A percentile compares a stretch with the other conserved stretches of the same genome.
These are phyloP conservation scores for Zhengitettix transpicula DNA, from an alignment of 2,888 invertebrate species.

Conservation along the genomic window DNA sequence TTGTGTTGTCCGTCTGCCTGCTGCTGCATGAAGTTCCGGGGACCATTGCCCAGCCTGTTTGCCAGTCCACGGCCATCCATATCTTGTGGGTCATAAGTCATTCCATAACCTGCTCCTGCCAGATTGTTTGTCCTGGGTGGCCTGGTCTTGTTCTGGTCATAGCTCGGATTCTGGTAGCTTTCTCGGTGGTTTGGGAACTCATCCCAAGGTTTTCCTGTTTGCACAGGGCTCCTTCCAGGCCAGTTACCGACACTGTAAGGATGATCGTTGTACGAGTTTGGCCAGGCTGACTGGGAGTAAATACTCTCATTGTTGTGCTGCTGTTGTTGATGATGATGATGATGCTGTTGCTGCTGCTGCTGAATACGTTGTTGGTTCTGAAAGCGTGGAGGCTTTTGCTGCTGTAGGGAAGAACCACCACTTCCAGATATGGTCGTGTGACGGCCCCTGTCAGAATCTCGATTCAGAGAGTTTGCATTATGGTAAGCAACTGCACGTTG, in stretches of 20 bases:
- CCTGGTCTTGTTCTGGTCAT: conserved; percentile 1
- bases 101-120: conserved; percentile 1
- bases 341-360: conserved; percentile 10
- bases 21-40: no score
- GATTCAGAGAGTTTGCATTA: conserved; percentile 1
- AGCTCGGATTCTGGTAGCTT: not conserved
- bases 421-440: not conserved
- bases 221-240: conserved; percentile 2
- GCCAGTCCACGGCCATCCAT: no score
- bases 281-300: conserved; percentile 5
- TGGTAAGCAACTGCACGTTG: not conserved
- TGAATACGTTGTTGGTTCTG: conserved; percentile 17
- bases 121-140: not conserved
- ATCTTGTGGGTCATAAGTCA: not conserved
- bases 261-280: conserved; percentile 5
- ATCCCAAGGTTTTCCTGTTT: not conserved
- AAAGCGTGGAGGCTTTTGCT: conserved; percentile 13
- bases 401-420: conserved; percentile 2
- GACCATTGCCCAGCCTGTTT: no score
- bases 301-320: conserved; percentile 9
- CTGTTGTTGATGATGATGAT: conserved; percentile 6
- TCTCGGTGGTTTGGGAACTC: conserved; percentile 3
- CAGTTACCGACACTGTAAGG: conserved; percentile 4
- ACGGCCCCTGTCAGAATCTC: conserved; percentile 4
- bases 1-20: no score